phyloP scores from a whole-genome alignment of 1,140 invertebrate species.

The Bombus sylvicola region DNA sequence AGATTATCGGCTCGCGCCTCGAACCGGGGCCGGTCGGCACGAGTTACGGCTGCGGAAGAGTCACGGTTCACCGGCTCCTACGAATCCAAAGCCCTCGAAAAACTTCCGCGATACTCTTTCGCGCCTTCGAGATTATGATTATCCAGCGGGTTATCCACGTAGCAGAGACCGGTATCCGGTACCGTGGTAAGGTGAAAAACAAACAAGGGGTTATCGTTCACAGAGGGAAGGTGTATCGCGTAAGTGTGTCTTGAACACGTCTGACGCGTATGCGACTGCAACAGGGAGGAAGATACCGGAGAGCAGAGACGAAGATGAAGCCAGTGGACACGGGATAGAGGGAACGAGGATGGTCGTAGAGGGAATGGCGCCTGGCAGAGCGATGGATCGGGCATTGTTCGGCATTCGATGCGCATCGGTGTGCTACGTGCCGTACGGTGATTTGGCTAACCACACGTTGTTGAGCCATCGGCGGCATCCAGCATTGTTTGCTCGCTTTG shows the following conservation, averaged over 20 bases:
- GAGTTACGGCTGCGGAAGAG: constrained; percentile 49
- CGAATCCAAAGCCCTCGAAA: neutral
- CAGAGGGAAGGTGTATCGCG: constrained; percentile 15
- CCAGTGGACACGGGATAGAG: neutral
- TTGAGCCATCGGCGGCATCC: constrained; percentile 79
- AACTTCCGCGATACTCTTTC: constrained; percentile 34
- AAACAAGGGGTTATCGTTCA: constrained; percentile 55
- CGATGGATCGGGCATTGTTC: constrained; percentile 58
- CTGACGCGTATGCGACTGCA: neutral
- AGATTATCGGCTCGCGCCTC: constrained; percentile 39
- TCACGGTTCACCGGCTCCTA: constrained; percentile 35
- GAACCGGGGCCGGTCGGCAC: neutral
- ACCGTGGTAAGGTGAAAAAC: constrained; percentile 41
- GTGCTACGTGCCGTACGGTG: constrained; percentile 75
- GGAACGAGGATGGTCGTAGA: neutral
- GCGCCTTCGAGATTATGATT: constrained; percentile 57
- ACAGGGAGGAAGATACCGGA: neutral
- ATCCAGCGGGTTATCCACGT: constrained; percentile 16
- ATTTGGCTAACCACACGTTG: constrained; percentile 83
- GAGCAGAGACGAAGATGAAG: neutral
- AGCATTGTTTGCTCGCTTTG: constrained; percentile 83
- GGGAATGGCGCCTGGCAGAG: constrained; percentile 13
- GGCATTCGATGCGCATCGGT: constrained; percentile 69
- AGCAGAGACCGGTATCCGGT: neutral
- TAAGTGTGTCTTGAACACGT: constrained; percentile 31